Conservation (phyloP, 2,113 vertebrate genomes). For the Pao palembangensis region DNA sequence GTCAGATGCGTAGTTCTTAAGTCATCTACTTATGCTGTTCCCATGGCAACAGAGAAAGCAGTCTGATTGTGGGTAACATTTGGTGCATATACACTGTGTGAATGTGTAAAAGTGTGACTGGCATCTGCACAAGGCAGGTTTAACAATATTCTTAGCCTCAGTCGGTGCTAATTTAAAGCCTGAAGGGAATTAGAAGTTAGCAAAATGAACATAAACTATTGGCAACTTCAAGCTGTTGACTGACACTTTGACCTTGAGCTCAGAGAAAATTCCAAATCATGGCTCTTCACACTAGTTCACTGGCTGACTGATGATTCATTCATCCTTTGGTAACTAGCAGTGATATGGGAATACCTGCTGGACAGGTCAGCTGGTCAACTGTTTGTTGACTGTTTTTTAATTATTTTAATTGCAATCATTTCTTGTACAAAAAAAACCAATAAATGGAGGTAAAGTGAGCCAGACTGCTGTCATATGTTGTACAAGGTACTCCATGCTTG, state of each 20-base stretch:
- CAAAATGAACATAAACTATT: constrained; percentile 22
- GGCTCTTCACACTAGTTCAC: too few species aligned
- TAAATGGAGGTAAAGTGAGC: background rate
- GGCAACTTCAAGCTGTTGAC: constrained; percentile 2
- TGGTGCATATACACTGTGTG: background rate
- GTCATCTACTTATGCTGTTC: constrained; percentile 24
- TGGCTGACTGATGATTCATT: background rate
- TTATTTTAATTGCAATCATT: background rate
- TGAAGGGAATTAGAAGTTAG: background rate
- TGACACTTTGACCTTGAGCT: constrained; percentile 47
- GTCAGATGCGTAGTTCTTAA: background rate
- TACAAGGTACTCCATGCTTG: background rate
- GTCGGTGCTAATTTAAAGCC: constrained; percentile 22
- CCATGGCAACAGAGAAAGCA: constrained; percentile 50
- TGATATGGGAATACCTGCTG: too few species aligned
- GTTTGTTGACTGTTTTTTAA: too few species aligned
- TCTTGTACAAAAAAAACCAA: background rate
- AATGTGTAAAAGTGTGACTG: constrained; percentile 1
- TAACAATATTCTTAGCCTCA: constrained; percentile 15
- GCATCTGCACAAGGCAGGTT: constrained; percentile 7
- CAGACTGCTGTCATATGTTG: background rate
- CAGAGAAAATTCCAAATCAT: background rate
- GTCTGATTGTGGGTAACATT: background rate
- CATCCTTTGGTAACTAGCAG: too few species aligned
- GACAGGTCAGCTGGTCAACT: too few species aligned